These are phyloP conservation scores for Drosophila acutilabella DNA, from an alignment of 2,888 invertebrate genomes.

Conservation along the genomic window DNA sequence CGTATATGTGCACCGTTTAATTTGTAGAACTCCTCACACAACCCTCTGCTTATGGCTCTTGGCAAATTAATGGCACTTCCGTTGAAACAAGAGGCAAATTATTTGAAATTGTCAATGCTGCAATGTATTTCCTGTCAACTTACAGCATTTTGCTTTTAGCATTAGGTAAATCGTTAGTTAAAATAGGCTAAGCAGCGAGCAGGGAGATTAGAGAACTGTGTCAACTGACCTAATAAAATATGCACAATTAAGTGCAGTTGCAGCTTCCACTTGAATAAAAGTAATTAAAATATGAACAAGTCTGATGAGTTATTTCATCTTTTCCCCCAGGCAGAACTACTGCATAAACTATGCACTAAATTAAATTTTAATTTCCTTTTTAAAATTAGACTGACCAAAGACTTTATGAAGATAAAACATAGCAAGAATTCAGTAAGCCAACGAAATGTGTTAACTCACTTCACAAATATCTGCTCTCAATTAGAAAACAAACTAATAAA, in stretches of 20 bases:
- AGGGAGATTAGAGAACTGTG: background rate
- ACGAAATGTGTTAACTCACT: too few relatives aligned
- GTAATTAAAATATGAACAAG: background rate
- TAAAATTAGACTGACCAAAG: too few relatives aligned
- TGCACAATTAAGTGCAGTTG: constrained; percentile 1
- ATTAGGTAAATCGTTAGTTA: constrained; percentile 43
- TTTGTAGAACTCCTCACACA: background rate
- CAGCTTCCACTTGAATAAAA: background rate
- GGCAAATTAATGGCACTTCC: constrained; percentile 68
- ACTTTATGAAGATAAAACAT: too few relatives aligned
- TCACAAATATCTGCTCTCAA: too few relatives aligned
- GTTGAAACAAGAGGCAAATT: constrained; percentile 22
- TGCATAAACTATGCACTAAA: background rate
- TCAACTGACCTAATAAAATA: constrained; percentile 11
- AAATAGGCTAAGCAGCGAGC: constrained; percentile 20
- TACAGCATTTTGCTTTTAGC: constrained; percentile 63
- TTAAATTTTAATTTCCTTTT: background rate
- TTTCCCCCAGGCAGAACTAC: background rate
- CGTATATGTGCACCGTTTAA: constrained; percentile 47
- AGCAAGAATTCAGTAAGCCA: too few relatives aligned
- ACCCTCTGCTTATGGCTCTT: constrained; percentile 34
- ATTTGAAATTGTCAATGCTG: constrained; percentile 22
- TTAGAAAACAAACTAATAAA: too few relatives aligned
- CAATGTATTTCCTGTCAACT: constrained; percentile 52
- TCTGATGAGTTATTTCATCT: background rate